These are phyloP conservation scores for Lissonota sp. DNA, from an alignment of 2,888 invertebrate species.

Conservation along the genomic window DNA sequence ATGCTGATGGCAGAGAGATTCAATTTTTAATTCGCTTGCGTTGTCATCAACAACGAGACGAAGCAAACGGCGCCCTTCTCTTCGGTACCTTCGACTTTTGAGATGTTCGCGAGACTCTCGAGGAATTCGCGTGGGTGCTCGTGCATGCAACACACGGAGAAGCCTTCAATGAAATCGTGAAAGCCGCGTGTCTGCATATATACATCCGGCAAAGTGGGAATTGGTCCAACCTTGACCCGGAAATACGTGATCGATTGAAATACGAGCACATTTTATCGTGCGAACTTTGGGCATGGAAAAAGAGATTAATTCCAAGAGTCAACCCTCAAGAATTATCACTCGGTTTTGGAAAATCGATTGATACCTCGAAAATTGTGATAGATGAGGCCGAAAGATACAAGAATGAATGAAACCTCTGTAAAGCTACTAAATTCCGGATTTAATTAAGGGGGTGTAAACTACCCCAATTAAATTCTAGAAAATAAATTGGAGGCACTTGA, in stretches of 20 bases:
- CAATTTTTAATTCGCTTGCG: constrained; percentile 17
- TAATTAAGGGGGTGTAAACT: too few species aligned
- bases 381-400: too few species aligned
- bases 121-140: constrained; percentile 52
- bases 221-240: constrained; percentile 61
- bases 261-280: background rate
- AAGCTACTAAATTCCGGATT: too few species aligned
- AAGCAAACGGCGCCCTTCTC: background rate
- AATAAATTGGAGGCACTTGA: too few species aligned
- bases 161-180: constrained; percentile 46
- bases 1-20: constrained; percentile 2
- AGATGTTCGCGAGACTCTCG: background rate
- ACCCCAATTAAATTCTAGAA: too few species aligned
- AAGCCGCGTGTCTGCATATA: constrained; percentile 20
- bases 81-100: constrained; percentile 3
- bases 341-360: too few species aligned
- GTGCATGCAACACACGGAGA: background rate
- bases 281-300: too few species aligned
- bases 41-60: background rate
- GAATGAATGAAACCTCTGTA: too few species aligned
- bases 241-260: constrained; percentile 59
- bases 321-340: background rate
- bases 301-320: too few species aligned
- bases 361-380: too few species aligned
- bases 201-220: constrained; percentile 27